Conservation (phyloP, 2,797 vertebrate species). For the Spea hammondii region DNA sequence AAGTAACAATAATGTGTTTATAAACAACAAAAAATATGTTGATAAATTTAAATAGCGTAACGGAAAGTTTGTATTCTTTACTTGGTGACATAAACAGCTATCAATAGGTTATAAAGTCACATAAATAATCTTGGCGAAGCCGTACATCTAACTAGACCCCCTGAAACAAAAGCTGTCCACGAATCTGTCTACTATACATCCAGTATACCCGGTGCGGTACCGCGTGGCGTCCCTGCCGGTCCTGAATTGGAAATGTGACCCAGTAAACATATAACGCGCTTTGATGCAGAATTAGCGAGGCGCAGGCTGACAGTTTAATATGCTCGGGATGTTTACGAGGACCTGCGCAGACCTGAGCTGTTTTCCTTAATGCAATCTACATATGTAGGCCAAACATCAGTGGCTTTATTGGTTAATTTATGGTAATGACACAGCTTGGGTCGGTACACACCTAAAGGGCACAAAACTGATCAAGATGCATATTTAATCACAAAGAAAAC, state of each 20-base stretch:
- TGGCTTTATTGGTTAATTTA: neutral
- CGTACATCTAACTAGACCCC: too few species aligned
- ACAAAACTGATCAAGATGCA: constrained; percentile 7
- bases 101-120: too few species aligned
- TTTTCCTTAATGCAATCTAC: neutral
- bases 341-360: neutral
- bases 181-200: too few species aligned
- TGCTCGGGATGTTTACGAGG: neutral
- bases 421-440: neutral
- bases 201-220: too few species aligned
- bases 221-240: neutral
- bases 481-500: neutral
- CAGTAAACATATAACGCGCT: neutral
- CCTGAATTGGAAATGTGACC: constrained; percentile 7
- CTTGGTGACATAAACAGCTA: too few species aligned
- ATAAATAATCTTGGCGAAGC: too few species aligned
- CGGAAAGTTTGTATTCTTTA: too few species aligned
- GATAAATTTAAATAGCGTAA: too few species aligned
- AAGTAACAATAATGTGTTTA: too few species aligned
- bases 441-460: constrained; percentile 12
- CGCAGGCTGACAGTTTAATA: neutral
- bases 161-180: too few species aligned
- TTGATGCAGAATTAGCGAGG: neutral
- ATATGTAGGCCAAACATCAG: rapidly evolving
- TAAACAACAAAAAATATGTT: too few species aligned